phyloP scores from a whole-genome alignment of 1,140 invertebrate species.

The Phymorhynchus buccinoides region DNA sequence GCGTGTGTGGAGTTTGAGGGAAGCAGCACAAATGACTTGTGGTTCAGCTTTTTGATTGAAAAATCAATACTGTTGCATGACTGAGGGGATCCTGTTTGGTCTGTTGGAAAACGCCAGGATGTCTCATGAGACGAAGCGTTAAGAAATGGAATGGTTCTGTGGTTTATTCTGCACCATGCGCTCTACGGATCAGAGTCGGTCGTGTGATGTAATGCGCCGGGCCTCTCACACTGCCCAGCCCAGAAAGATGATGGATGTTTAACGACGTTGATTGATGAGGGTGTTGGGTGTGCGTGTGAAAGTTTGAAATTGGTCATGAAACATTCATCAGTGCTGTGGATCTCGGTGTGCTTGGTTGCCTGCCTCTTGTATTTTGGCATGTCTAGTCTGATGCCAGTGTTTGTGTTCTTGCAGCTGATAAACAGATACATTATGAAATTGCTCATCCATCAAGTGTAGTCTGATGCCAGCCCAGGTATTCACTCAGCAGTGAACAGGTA shows the following conservation, averaged over 20 bases:
- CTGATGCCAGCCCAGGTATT: too few species aligned
- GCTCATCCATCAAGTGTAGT: too few species aligned
- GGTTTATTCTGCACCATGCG: not conserved
- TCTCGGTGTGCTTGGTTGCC: not conserved
- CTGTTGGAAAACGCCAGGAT: not conserved
- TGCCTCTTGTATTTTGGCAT: not conserved
- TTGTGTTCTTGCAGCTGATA: too few species aligned
- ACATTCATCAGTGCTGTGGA: not conserved
- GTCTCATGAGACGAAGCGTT: not conserved
- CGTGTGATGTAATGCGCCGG: not conserved
- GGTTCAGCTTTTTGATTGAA: not conserved
- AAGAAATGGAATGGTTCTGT: not conserved
- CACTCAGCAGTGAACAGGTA: too few species aligned
- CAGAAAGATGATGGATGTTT: slow-evolving; percentile 9
- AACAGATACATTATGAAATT: too few species aligned
- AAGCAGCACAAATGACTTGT: not conserved
- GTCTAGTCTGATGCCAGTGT: not conserved
- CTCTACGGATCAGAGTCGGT: not conserved
- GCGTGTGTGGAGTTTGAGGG: not conserved
- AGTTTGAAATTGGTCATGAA: not conserved
- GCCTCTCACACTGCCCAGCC: not conserved
- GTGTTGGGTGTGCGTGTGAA: not conserved
- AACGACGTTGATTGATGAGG: not conserved
- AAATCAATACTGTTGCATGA: slow-evolving; percentile 15
- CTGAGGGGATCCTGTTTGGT: not conserved